These are phyloP conservation scores for Acomys russatus DNA, from an alignment of 2,797 vertebrate genomes.

Conservation along the genomic window DNA sequence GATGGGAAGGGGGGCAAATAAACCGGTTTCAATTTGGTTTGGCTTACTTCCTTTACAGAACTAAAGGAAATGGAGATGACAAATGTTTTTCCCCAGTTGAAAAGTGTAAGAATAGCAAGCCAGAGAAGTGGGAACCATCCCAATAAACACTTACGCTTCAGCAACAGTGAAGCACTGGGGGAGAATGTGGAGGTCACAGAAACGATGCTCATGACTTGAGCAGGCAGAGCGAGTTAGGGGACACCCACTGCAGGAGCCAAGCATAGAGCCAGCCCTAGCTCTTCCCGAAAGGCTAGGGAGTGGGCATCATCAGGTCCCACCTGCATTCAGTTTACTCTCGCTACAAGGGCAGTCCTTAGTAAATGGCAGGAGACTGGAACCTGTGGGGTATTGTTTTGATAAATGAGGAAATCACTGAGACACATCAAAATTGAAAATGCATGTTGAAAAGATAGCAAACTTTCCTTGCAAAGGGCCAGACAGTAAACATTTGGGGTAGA, in stretches of 20 bases:
- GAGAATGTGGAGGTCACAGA: slow-evolving; percentile 18
- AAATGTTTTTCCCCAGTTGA: slow-evolving; percentile 78
- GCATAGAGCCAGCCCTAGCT: not conserved
- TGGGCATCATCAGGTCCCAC: not conserved
- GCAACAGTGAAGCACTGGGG: not conserved
- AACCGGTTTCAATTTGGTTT: slow-evolving; percentile 76
- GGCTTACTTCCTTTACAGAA: slow-evolving; percentile 69
- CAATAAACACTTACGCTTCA: slow-evolving; percentile 42
- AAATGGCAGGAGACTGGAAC: slow-evolving; percentile 36
- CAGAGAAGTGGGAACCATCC: slow-evolving; percentile 23
- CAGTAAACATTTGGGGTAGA: slow-evolving; percentile 14
- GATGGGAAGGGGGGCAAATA: slow-evolving; percentile 39
- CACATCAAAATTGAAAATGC: slow-evolving; percentile 51
- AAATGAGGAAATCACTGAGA: slow-evolving; percentile 24
- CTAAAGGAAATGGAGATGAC: slow-evolving; percentile 76
- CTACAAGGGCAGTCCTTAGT: slow-evolving; percentile 36
- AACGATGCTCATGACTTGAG: not conserved
- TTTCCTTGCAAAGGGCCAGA: slow-evolving; percentile 4
- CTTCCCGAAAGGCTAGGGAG: not conserved
- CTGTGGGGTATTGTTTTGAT: not conserved
- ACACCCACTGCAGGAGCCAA: not conserved
- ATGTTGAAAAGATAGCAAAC: slow-evolving; percentile 26
- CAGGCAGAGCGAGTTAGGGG: not conserved
- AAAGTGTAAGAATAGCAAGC: slow-evolving; percentile 69
- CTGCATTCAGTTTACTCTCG: not conserved